A percentile compares a stretch with the other conserved stretches of the same genome.
phyloP scores from a whole-genome alignment of 2,113 vertebrate genomes.

The Chaetodon trifascialis region DNA sequence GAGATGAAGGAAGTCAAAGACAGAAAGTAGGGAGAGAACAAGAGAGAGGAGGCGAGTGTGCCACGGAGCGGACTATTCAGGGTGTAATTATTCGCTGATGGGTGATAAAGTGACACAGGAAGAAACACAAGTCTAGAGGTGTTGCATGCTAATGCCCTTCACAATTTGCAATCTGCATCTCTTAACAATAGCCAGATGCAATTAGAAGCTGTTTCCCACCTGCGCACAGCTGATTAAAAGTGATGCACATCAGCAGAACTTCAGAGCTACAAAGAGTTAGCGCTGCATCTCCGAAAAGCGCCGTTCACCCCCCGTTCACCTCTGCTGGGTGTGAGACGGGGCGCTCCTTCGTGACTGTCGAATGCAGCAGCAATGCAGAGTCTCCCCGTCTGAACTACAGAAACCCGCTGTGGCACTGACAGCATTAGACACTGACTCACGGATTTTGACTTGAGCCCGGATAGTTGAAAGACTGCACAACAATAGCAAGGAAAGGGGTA shows the following conservation, averaged over 20 bases:
- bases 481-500: background rate
- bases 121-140: conserved; percentile 36
- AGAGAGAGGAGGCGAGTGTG: conserved; percentile 26
- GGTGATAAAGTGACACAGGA: conserved; percentile 61
- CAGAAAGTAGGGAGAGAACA: conserved; percentile 29
- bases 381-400: background rate
- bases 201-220: conserved; percentile 37
- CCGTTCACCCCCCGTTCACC: conserved; percentile 31
- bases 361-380: background rate
- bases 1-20: conserved; percentile 64
- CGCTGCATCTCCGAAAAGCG: background rate
- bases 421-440: conserved; percentile 37
- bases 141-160: conserved; percentile 51
- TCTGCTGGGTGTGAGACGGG: background rate
- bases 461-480: conserved; percentile 11
- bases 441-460: conserved; percentile 31
- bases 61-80: conserved; percentile 46
- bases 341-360: conserved; percentile 4
- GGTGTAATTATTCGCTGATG: conserved; percentile 60
- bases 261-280: background rate
- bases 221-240: conserved; percentile 40
- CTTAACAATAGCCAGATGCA: conserved; percentile 24
- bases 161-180: conserved; percentile 39
- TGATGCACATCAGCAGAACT: background rate
- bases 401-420: background rate